phyloP scores from a whole-genome alignment of 2,113 vertebrate species.

The Oncorhynchus nerka region DNA sequence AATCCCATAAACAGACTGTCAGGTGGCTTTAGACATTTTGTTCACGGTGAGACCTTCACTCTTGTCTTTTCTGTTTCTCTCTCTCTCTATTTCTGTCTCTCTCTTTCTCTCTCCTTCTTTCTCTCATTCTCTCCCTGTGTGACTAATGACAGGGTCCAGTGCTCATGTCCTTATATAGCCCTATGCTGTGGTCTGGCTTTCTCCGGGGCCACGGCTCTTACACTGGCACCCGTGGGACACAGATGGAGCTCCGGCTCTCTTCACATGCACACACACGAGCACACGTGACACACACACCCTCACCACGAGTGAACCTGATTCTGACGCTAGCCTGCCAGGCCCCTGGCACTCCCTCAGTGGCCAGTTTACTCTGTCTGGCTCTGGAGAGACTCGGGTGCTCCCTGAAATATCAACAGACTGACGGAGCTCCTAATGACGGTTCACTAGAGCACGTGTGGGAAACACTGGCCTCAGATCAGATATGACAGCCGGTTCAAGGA shows the following conservation, averaged over 20 bases:
- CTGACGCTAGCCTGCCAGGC: not conserved
- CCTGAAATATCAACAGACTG: not conserved
- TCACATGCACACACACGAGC: not conserved
- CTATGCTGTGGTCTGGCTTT: slow-evolving; percentile 48
- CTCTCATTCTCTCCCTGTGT: slow-evolving; percentile 36
- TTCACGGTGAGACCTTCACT: not conserved
- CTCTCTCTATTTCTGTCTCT: slow-evolving; percentile 21
- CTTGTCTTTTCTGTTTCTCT: not conserved
- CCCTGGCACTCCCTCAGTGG: not conserved
- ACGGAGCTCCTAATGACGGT: not conserved
- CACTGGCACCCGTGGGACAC: slow-evolving; percentile 8
- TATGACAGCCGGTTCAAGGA: not conserved
- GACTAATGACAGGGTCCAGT: slow-evolving; percentile 67
- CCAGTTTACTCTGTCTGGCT: not conserved
- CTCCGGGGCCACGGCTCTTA: not conserved
- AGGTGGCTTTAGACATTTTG: not conserved
- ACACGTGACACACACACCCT: not conserved
- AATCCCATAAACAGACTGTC: not conserved
- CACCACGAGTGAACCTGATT: no score
- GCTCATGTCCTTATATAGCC: slow-evolving; percentile 77
- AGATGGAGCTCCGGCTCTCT: slow-evolving; percentile 1
- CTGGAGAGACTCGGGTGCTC: slow-evolving; percentile 1
- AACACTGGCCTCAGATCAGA: not conserved
- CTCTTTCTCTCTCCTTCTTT: slow-evolving; percentile 31
- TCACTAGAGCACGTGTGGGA: not conserved